Evolutionary conservation across 2,888 invertebrate genomes (phyloP).

Genomic region (Latheticus oryzae): DNA sequence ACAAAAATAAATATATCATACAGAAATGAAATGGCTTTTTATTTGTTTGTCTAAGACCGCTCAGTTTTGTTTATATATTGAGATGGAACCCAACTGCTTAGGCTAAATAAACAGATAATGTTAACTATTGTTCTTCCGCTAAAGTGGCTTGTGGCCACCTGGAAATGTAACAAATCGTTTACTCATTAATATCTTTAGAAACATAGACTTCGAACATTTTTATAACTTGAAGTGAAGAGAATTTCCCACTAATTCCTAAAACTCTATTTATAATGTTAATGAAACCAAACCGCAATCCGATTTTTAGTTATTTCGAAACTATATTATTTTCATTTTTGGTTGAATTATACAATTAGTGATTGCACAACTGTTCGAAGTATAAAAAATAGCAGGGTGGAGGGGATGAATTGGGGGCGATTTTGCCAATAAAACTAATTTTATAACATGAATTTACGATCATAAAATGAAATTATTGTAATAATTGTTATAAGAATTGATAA

Average conservation of each 20-base stretch:
- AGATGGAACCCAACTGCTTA: slow-evolving; percentile 62
- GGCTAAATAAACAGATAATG: slow-evolving; percentile 62
- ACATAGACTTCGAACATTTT: slow-evolving; percentile 18
- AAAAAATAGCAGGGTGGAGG: slow-evolving; percentile 14
- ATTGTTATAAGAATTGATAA: too few species aligned
- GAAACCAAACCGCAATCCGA: slow-evolving; percentile 23
- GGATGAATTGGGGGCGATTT: too few species aligned
- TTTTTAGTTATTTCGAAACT: slow-evolving; percentile 31
- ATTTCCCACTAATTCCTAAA: slow-evolving; percentile 16
- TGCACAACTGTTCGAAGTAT: too few species aligned
- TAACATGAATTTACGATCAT: too few species aligned
- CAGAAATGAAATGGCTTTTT: slow-evolving; percentile 40
- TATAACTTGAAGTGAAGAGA: slow-evolving; percentile 13
- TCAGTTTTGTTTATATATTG: slow-evolving; percentile 56
- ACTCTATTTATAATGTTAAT: slow-evolving; percentile 21
- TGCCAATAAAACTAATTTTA: too few species aligned
- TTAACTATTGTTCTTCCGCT: slow-evolving; percentile 62
- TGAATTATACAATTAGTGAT: too few species aligned
- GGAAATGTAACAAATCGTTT: slow-evolving; percentile 53
- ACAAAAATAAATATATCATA: slow-evolving; percentile 44
- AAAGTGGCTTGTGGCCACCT: slow-evolving; percentile 62
- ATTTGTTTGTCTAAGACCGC: slow-evolving; percentile 56
- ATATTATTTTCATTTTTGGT: slow-evolving; percentile 29
- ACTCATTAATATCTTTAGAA: slow-evolving; percentile 48
- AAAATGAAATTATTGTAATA: too few species aligned